Evolutionary conservation across 2,888 invertebrate genomes (phyloP), one percentile per base, ranked within the genome.

Genomic region (Hirtodrosophila confusa): DNA sequence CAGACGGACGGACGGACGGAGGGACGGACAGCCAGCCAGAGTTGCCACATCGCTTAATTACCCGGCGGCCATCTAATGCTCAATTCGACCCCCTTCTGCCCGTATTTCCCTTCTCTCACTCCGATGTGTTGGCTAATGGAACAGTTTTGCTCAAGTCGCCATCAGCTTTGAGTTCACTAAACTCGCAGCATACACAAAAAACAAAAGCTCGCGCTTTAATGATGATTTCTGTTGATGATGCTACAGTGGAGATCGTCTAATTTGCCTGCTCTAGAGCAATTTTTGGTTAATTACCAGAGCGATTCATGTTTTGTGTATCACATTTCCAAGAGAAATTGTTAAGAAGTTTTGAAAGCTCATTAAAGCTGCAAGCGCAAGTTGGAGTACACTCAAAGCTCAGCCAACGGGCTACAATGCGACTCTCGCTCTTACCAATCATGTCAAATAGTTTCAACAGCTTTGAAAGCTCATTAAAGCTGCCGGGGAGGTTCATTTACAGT

Each of bases 41-140:
- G 83, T 82, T 83, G 84, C 86, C 84, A 84, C 82, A 83, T 75
- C 60, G 73, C 87, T 83, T 83, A 83, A 83, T 83, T 86, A 84
- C 78, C 72, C 72, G 39, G 54, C 67, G 69, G 69, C 67, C 61
- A 67, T 78, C 80, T 69, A 68, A 62, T 64, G 62, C 58, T 40
- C 36, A 40, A 45, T 7, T 31, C 23, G 40, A 27, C 24, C 33
- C 40, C 11, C 35, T n/a, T n/a, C 17, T 12, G 45, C 35, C 58
- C 49, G 51, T 43, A 40, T 35, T 10, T 35, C 10, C 7, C 31
- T 17, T 29, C 47, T 31, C 56, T 36, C 12, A 10, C 23, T 35
- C 37, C 8, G 45, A 10, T 44, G 53, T 47, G 45, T 60, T 71
- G 64, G 61, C 75, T 82, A 86, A 86, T 82, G 86, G 66, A 68